Conservation (phyloP, 1,140 invertebrate species). For the Phymastichus coffea region DNA sequence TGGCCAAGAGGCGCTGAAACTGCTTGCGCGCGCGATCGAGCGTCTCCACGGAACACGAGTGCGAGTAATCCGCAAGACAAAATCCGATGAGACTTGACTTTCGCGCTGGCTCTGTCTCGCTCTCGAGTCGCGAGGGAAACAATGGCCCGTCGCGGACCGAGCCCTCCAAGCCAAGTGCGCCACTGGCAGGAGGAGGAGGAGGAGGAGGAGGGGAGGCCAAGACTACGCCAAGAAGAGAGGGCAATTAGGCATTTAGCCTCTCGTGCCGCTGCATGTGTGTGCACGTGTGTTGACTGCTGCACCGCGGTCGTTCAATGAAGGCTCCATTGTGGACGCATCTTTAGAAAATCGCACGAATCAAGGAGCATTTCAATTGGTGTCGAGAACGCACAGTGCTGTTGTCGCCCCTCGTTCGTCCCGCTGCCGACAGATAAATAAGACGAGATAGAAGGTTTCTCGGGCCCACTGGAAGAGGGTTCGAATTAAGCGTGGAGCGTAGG, state of each 20-base stretch:
- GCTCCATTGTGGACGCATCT: too few species aligned
- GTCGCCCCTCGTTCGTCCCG: too few species aligned
- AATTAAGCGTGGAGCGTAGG: too few species aligned
- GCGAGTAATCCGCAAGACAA: slow-evolving; percentile 49
- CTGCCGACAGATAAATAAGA: slow-evolving; percentile 1
- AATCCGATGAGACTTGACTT: slow-evolving; percentile 47
- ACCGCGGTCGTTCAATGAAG: too few species aligned
- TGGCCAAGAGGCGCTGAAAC: too few species aligned
- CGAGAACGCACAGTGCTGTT: too few species aligned
- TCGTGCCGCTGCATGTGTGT: too few species aligned
- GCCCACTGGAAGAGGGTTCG: too few species aligned
- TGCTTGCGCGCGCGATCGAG: slow-evolving; percentile 20
- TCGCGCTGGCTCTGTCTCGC: too few species aligned
- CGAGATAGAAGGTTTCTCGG: slow-evolving; percentile 6
- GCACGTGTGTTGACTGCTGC: too few species aligned
- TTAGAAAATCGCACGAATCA: too few species aligned
- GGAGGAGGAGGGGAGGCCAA: slow-evolving; percentile 27
- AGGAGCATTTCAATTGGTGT: background rate
- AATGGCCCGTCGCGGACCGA: slow-evolving; percentile 31
- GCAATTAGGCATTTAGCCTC: slow-evolving; percentile 40
- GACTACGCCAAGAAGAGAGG: too few species aligned
- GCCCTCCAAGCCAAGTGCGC: slow-evolving; percentile 33
- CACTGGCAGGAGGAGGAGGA: slow-evolving; percentile 23
- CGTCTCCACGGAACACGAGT: slow-evolving; percentile 34
- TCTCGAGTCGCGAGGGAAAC: slow-evolving; percentile 20